These are phyloP conservation scores for Opisthograptis luteolata DNA, from an alignment of 2,888 invertebrate species.

Conservation along the genomic window DNA sequence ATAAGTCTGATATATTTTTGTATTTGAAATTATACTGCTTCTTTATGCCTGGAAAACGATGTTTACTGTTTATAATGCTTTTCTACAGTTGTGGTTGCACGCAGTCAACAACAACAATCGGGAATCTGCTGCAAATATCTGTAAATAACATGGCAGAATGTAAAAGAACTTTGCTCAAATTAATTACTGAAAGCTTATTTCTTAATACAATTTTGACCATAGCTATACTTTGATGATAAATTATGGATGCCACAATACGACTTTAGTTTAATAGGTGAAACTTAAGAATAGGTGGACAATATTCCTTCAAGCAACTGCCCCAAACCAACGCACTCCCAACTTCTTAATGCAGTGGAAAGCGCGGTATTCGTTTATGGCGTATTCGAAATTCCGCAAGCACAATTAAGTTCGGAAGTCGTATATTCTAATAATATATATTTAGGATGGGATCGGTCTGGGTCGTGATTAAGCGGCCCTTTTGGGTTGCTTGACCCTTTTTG, in stretches of 20 bases:
- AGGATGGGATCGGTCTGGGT: conserved; percentile 32
- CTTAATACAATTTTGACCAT: no score
- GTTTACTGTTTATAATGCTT: no score
- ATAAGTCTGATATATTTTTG: not conserved
- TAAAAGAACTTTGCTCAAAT: no score
- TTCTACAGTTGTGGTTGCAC: no score
- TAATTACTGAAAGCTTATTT: no score
- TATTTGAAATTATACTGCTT: no score
- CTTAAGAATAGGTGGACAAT: not conserved
- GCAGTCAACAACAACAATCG: no score
- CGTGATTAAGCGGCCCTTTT: conserved; percentile 32
- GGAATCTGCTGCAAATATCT: no score
- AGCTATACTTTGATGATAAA: no score
- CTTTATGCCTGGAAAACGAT: no score
- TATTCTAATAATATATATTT: conserved; percentile 42
- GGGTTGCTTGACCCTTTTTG: conserved; percentile 30
- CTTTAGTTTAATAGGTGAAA: not conserved
- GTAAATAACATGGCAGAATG: no score
- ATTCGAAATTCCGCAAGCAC: conserved; percentile 37
- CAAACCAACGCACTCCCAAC: conserved; percentile 16
- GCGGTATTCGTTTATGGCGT: conserved; percentile 37
- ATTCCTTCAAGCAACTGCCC: conserved; percentile 9
- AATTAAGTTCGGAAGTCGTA: conserved; percentile 45
- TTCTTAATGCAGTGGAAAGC: conserved; percentile 38
- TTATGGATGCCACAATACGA: no score